Evolutionary conservation across 2,888 invertebrate species (phyloP), one percentile per base, ranked within the genome.

Genomic region (Noctua fimbriata): DNA sequence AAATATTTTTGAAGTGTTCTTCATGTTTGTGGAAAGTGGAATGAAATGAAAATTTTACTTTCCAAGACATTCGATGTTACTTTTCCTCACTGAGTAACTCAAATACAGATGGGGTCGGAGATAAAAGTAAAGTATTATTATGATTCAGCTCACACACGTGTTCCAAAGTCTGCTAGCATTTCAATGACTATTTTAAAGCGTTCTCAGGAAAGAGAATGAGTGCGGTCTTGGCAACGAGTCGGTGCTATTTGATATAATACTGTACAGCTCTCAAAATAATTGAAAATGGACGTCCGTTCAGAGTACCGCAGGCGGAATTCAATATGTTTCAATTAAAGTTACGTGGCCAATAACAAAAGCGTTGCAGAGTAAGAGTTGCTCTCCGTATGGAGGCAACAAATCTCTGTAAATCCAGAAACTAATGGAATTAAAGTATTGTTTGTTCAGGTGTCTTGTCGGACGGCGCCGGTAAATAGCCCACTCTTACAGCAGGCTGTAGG

Each of bases 401-500:
- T 89, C 89, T 89, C 82, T 82, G 85, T 82, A 86, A 90, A 90
- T 87, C 88, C 86, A 81, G 87, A 91, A 91, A 82, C 88, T 91
- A 91, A 91, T 89, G 88, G 91, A 90, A 91, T 91, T 90, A 94
- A 93, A 93, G 92, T 90, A 92, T 92, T 94, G 92, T 94, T 94
- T 93, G 92, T 81, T 88, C 88, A 91, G 90, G 87, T 91, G 90
- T 87, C 87, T 90, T 89, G 90, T 89, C 88, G 90, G 87, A 87
- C 83, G 86, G 87, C 79, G 85, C 63, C 69, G 47, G 91, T 85
- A 90, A 91, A 90, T 84, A 90, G 81, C 63, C 70, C 84, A 86
- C 65, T 84, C 76, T 76, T 71, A 67, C 55, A 69, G 49, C 55
- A n/a, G n/a, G n/a, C n/a, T n/a, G n/a, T n/a, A n/a, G n/a, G n/a